phyloP scores from a whole-genome alignment of 2,888 invertebrate genomes.

The Pelosia muscerda region DNA sequence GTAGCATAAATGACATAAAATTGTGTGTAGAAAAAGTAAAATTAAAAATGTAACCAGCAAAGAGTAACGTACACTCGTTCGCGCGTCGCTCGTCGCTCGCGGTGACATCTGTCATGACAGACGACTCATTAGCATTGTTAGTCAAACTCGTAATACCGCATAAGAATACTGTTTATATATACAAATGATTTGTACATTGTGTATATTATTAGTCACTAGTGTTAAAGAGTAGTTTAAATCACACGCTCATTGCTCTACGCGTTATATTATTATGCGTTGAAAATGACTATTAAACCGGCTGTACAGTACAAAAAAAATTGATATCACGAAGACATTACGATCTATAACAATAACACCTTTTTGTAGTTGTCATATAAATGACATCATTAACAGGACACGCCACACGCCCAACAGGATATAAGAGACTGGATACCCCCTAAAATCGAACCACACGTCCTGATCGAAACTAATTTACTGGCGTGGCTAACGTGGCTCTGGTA shows the following conservation, averaged over 20 bases:
- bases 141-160: slow-evolving; percentile 29
- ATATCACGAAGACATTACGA: too few relatives aligned
- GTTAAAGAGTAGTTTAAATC: not conserved
- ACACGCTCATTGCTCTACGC: not conserved
- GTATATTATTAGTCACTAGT: not conserved
- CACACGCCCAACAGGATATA: too few relatives aligned
- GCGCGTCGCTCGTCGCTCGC: slow-evolving; percentile 22
- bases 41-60: slow-evolving; percentile 20
- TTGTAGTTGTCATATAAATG: too few relatives aligned
- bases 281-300: too few relatives aligned
- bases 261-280: not conserved
- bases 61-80: slow-evolving; percentile 31
- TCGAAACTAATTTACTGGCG: too few relatives aligned
- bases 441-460: too few relatives aligned
- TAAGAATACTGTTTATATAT: slow-evolving; percentile 30
- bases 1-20: not conserved
- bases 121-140: slow-evolving; percentile 66
- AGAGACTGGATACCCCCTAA: too few relatives aligned
- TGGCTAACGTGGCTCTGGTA: too few relatives aligned
- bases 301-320: too few relatives aligned
- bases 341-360: too few relatives aligned
- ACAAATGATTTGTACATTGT: not conserved
- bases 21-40: not conserved
- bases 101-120: slow-evolving; percentile 58
- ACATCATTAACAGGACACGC: too few relatives aligned